Evolutionary conservation across 2,888 invertebrate species (phyloP).

Genomic region (Schizaphis graminum): DNA sequence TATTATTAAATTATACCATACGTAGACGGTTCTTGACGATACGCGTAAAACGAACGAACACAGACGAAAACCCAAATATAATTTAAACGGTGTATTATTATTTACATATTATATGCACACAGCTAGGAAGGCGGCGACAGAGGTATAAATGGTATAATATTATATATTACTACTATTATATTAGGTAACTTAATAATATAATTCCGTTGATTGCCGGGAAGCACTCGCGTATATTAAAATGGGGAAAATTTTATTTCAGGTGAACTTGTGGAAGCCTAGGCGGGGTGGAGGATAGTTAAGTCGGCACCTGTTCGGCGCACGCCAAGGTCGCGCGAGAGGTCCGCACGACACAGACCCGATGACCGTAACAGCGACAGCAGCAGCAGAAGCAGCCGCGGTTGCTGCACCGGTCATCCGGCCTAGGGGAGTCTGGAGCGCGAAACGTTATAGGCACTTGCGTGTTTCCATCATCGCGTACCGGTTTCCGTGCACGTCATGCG

Average conservation of each 20-base stretch:
- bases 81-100: background rate
- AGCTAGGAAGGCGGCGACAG: background rate
- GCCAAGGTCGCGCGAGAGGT: conserved; percentile 60
- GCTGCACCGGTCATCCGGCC: conserved; percentile 35
- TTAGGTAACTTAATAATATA: background rate
- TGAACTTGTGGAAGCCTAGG: background rate
- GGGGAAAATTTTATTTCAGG: background rate
- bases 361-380: background rate
- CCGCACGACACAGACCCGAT: background rate
- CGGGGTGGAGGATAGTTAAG: background rate
- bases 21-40: background rate
- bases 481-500: background rate
- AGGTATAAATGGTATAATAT: conserved; percentile 11
- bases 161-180: background rate
- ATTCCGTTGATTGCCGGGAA: background rate
- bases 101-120: background rate
- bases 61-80: background rate
- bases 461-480: conserved; percentile 24
- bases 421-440: conserved; percentile 34
- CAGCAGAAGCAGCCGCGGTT: background rate
- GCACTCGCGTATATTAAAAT: too few species aligned
- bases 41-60: background rate
- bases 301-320: conserved; percentile 57
- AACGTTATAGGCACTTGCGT: conserved; percentile 24
- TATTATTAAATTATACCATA: background rate